These are phyloP conservation scores for Papilio dardanus DNA, from an alignment of 1,140 invertebrate species.

Conservation along the genomic window DNA sequence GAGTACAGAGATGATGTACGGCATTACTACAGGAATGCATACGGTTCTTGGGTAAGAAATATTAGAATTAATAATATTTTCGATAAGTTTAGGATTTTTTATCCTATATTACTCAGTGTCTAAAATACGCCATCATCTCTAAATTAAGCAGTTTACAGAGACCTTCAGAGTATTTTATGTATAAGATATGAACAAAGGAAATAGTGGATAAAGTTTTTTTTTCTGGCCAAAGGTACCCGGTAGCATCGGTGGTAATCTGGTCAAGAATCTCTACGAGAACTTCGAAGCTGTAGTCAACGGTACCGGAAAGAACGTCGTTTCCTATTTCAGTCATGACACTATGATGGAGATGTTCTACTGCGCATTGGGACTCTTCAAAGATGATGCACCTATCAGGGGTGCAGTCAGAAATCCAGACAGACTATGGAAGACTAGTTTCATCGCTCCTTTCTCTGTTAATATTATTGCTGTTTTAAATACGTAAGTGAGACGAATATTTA, in stretches of 20 bases:
- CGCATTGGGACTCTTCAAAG: constrained; percentile 63
- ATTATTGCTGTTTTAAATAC: constrained; percentile 65
- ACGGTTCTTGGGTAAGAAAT: constrained; percentile 62
- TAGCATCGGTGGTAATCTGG: constrained; percentile 87
- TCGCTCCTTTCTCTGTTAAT: constrained; percentile 62
- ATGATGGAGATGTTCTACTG: constrained; percentile 73
- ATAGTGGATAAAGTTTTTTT: background rate
- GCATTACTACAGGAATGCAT: constrained; percentile 83
- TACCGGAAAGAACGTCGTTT: constrained; percentile 81
- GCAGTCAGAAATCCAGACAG: constrained; percentile 45
- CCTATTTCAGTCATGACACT: constrained; percentile 89
- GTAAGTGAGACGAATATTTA: constrained; percentile 43
- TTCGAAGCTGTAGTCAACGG: constrained; percentile 62
- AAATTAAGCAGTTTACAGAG: background rate
- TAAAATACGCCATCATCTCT: too few species aligned
- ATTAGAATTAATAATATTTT: too few species aligned
- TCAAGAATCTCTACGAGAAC: constrained; percentile 88
- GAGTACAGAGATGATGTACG: constrained; percentile 91
- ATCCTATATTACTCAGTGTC: too few species aligned
- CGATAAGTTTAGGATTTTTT: too few species aligned
- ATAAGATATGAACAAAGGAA: too few species aligned
- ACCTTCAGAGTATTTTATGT: background rate
- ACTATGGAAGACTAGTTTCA: constrained; percentile 61
- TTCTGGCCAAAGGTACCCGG: constrained; percentile 77
- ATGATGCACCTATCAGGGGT: constrained; percentile 46